phyloP scores from a whole-genome alignment of 1,140 invertebrate genomes.

The Adoxophyes honmai region DNA sequence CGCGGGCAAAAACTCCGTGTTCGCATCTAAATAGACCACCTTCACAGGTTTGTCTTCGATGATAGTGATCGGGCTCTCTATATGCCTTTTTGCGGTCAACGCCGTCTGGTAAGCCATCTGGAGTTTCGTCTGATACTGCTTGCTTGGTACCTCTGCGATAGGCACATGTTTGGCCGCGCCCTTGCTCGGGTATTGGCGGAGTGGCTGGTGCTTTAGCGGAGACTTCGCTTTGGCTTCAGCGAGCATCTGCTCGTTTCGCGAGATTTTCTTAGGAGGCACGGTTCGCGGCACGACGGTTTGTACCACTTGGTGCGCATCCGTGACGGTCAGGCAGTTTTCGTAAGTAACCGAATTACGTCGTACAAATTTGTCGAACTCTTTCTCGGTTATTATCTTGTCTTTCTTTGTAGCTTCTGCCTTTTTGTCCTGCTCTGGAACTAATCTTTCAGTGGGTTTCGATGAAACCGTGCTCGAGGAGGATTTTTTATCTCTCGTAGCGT shows the following conservation, averaged over 20 bases:
- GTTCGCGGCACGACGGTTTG: slow-evolving; percentile 57
- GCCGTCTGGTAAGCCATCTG: slow-evolving; percentile 64
- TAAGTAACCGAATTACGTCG: slow-evolving; percentile 66
- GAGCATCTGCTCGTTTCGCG: slow-evolving; percentile 46
- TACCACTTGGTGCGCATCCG: slow-evolving; percentile 52
- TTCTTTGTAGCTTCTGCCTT: slow-evolving; percentile 36
- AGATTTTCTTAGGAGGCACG: slow-evolving; percentile 40
- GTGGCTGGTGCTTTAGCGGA: slow-evolving; percentile 37
- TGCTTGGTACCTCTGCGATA: slow-evolving; percentile 41
- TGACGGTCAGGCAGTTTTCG: slow-evolving; percentile 61
- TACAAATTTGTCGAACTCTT: slow-evolving; percentile 72
- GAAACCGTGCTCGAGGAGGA: not conserved
- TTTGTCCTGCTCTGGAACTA: slow-evolving; percentile 20
- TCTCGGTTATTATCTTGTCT: slow-evolving; percentile 65
- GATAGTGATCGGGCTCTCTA: slow-evolving; percentile 54
- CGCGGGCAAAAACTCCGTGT: slow-evolving; percentile 40
- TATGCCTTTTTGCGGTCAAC: slow-evolving; percentile 55
- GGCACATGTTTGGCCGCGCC: slow-evolving; percentile 26
- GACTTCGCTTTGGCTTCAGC: slow-evolving; percentile 47
- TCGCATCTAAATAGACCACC: slow-evolving; percentile 58
- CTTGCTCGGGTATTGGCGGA: slow-evolving; percentile 35
- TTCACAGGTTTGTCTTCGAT: slow-evolving; percentile 70
- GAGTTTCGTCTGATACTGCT: slow-evolving; percentile 64
- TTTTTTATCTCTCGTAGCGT: slow-evolving; percentile 45
- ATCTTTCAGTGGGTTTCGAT: slow-evolving; percentile 19